Conservation (phyloP, 2,888 invertebrate genomes). For the Trissolcus japonicus region DNA sequence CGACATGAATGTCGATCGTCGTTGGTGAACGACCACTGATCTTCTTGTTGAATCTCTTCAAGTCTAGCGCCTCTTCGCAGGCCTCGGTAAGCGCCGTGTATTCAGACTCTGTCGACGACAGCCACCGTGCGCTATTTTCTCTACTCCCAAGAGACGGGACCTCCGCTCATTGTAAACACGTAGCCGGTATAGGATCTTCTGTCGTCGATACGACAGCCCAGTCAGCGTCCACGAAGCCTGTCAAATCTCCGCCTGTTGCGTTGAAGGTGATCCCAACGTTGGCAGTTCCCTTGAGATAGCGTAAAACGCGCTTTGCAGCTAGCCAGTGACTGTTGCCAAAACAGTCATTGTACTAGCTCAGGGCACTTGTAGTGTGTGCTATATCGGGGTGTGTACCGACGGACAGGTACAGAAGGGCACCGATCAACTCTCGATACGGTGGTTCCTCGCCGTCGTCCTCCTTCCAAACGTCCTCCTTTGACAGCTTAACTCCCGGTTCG, state of each 20-base stretch:
- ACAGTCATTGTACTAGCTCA: constrained; percentile 43
- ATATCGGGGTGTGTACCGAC: constrained; percentile 56
- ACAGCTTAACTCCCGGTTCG: neutral
- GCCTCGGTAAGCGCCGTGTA: no score
- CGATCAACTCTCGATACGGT: constrained; percentile 6
- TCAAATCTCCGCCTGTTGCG: neutral
- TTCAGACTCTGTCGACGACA: no score
- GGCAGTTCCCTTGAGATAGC: constrained; percentile 1
- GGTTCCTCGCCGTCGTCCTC: neutral
- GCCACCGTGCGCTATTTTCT: no score
- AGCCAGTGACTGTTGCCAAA: constrained; percentile 5
- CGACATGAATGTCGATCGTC: no score
- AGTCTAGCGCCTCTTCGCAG: no score
- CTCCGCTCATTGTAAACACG: no score
- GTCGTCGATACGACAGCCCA: constrained; percentile 15
- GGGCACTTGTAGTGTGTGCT: constrained; percentile 28
- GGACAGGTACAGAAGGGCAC: constrained; percentile 18
- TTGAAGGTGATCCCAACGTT: constrained; percentile 7
- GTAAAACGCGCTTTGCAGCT: constrained; percentile 9
- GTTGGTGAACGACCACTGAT: no score
- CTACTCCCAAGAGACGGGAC: no score
- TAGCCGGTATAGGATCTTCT: neutral
- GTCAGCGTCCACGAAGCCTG: constrained; percentile 23
- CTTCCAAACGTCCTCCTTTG: neutral
- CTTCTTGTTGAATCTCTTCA: no score